Evolutionary conservation across 1,140 invertebrate genomes (phyloP).

Genomic region (Euura saliciscinereae): DNA sequence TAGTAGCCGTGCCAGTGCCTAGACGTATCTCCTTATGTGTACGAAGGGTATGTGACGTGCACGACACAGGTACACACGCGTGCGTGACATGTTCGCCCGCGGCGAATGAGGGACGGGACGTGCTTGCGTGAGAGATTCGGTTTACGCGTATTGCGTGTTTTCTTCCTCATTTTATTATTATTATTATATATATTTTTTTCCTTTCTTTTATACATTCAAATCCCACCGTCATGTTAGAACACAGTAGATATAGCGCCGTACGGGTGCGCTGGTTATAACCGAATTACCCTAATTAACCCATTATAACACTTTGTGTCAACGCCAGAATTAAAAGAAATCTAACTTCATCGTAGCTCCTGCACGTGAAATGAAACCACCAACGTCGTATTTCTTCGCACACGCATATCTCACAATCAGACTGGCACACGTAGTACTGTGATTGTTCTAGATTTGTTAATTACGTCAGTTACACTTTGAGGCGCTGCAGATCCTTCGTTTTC

Average conservation of each 20-base stretch:
- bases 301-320: conserved; percentile 11
- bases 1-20: not conserved
- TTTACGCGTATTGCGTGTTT: not conserved
- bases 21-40: too few species aligned
- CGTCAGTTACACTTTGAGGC: too few species aligned
- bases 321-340: conserved; percentile 1
- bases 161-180: too few species aligned
- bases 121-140: not conserved
- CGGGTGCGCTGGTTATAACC: not conserved
- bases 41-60: too few species aligned
- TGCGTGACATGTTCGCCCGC: not conserved
- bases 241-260: not conserved
- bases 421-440: too few species aligned
- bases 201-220: not conserved
- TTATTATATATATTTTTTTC: not conserved
- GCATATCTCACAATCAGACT: too few species aligned
- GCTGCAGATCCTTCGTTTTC: too few species aligned
- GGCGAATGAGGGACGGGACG: not conserved
- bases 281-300: conserved; percentile 13
- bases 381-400: too few species aligned
- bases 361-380: not conserved
- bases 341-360: not conserved
- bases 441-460: too few species aligned
- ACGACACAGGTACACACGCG: not conserved
- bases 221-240: not conserved